These are phyloP conservation scores for Alcis repandata DNA, from an alignment of 2,888 invertebrate genomes.

Conservation along the genomic window DNA sequence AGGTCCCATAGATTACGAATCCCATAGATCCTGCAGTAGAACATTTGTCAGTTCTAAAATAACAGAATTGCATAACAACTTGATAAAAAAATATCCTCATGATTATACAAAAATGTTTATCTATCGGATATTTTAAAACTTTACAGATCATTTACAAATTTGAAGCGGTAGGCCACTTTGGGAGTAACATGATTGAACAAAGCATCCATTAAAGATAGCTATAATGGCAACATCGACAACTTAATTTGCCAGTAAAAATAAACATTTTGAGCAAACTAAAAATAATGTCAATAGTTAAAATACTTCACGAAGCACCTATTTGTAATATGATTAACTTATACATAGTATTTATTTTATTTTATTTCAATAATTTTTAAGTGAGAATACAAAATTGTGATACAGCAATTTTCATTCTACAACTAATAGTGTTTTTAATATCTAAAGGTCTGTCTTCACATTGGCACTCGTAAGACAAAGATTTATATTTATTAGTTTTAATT, in stretches of 20 bases:
- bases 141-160: neutral
- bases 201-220: neutral
- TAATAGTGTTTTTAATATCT: slow-evolving; percentile 2
- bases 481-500: too few species aligned
- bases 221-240: slow-evolving; percentile 10
- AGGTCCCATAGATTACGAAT: neutral
- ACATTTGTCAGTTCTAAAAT: neutral
- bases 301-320: slow-evolving; percentile 25
- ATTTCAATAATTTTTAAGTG: too few species aligned
- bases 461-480: neutral
- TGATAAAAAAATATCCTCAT: neutral
- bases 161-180: neutral
- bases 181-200: neutral
- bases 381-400: slow-evolving; percentile 26
- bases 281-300: slow-evolving; percentile 21
- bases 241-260: slow-evolving; percentile 33
- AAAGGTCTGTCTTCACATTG: neutral
- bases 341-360: slow-evolving; percentile 10
- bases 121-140: neutral
- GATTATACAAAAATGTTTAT: neutral
- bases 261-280: slow-evolving; percentile 41
- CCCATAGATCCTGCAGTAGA: neutral
- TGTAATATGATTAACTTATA: slow-evolving; percentile 17
- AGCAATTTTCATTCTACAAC: slow-evolving; percentile 14
- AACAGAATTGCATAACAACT: neutral